Evolutionary conservation across 2,797 vertebrate species (phyloP), one percentile per base, ranked within the genome.

Genomic region (Neosilurus mollespiculum): DNA sequence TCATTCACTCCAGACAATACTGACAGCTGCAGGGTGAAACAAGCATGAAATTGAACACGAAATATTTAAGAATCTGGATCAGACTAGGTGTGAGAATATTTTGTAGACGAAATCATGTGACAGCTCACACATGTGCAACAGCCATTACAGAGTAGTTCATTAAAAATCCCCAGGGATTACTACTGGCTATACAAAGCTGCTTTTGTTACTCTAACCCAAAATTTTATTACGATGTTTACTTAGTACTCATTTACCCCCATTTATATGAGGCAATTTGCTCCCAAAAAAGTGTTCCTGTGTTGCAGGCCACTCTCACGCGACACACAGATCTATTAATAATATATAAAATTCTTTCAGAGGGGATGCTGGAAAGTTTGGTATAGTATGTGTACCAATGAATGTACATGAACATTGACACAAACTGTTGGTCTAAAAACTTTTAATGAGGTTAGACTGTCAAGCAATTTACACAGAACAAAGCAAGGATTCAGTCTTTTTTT

Each of bases 161-260:
- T 37, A 37, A 77, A 86, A 81, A 72, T 49, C 26, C 85, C 37
- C 15, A n/a, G 16, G 65, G 81, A 87, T 86, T 77, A 80, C 9
- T 80, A 82, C 80, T 78, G 34, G 12, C 12, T 61, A 61, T 77
- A 77, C 75, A 77, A 77, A 77, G 77, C 14, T 20, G 22, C 70
- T 66, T 85, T 85, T 85, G 76, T 88, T 83, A 80, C 49, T 54
- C n/a, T 72, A 75, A 77, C 34, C 30, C 53, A 20, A 77, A 77
- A 43, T 54, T 67, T 22, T 78, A 76, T 78, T 80, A 80, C 37
- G 64, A 16, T 22, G 51, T 15, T 84, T 80, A 26, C 26, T 62
- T 43, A 49, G 37, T 24, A 37, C 30, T 61, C 56, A 77, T 77
- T 76, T 61, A 16, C 61, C 20, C 56, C 30, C 18, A 59, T 18